Conservation (phyloP, 2,888 invertebrate genomes). For the Eugnorisma glareosa region DNA sequence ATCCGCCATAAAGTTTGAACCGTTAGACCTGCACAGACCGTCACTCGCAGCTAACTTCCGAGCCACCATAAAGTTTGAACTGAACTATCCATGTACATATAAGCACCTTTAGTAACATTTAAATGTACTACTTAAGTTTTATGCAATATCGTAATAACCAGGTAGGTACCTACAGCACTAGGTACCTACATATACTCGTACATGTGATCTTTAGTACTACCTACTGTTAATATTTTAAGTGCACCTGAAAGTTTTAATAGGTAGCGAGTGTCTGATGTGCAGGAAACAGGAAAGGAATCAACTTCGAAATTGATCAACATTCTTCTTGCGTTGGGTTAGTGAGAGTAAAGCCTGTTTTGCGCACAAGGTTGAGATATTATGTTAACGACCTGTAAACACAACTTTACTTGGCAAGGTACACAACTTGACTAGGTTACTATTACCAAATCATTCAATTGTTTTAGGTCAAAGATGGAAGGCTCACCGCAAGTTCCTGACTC, state of each 20-base stretch:
- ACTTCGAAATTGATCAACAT: background rate
- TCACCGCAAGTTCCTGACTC: slow-evolving; percentile 93
- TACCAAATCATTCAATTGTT: slow-evolving; percentile 37
- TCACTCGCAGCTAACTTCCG: too few species aligned
- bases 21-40: too few species aligned
- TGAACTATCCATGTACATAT: too few species aligned
- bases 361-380: background rate
- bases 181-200: too few species aligned
- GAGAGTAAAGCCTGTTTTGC: background rate
- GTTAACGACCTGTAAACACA: background rate
- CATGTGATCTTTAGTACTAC: background rate
- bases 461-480: slow-evolving; percentile 91
- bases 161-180: background rate
- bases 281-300: background rate
- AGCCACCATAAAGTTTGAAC: too few species aligned
- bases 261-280: background rate
- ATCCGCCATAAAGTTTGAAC: too few species aligned
- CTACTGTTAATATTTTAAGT: too few species aligned
- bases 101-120: background rate
- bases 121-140: background rate
- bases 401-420: too few species aligned
- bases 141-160: background rate
- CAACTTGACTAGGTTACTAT: too few species aligned
- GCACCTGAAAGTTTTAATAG: background rate
- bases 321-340: background rate